Evolutionary conservation across 35 echinoderm and acorn worm genomes (phyloP).

Genomic region (Eucidaris tribuloides): DNA sequence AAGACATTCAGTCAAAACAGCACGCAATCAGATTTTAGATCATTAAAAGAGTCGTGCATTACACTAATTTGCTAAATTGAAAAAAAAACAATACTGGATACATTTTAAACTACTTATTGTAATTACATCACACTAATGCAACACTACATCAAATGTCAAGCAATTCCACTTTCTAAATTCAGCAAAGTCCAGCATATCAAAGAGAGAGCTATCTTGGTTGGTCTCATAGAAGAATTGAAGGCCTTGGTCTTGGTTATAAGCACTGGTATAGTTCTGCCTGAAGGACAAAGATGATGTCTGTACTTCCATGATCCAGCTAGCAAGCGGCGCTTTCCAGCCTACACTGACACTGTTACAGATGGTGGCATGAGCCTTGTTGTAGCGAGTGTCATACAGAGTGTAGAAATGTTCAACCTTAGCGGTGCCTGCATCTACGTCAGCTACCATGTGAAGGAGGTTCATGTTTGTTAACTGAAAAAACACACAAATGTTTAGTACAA

Average conservation of each 20-base stretch:
- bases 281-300: background rate
- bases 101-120: too few relatives aligned
- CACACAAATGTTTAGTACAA: too few relatives aligned
- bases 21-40: too few relatives aligned
- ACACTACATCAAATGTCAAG: too few relatives aligned
- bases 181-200: conserved; percentile 13
- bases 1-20: too few relatives aligned
- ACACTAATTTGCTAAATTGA: too few relatives aligned
- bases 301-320: background rate
- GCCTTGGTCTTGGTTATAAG: background rate
- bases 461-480: background rate
- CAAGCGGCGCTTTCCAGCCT: background rate
- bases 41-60: too few relatives aligned
- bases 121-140: too few relatives aligned
- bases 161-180: conserved; percentile 7
- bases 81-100: too few relatives aligned
- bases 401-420: background rate
- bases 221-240: conserved; percentile 1
- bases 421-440: background rate
- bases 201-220: background rate
- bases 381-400: conserved; percentile 9
- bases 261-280: background rate
- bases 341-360: background rate
- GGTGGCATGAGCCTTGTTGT: conserved; percentile 7
- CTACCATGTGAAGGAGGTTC: background rate